Percentiles rank a stretch among this genome's conserved stretches.
Conservation (phyloP, 2,113 vertebrate genomes). For the Mustela lutreola region DNA sequence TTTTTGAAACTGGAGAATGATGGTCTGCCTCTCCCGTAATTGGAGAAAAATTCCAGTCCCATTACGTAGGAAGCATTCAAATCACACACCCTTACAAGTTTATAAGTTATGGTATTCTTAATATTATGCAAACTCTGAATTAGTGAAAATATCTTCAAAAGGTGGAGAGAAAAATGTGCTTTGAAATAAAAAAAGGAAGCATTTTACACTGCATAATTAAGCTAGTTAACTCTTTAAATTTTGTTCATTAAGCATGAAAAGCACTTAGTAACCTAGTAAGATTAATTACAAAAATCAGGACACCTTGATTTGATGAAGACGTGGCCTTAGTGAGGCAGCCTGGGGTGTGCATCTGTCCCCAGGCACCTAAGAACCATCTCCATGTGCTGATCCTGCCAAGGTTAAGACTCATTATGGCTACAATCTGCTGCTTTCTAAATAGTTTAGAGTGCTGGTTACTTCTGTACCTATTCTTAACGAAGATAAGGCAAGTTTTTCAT, state of each 20-base stretch:
- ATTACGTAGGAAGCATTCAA: constrained; percentile 60
- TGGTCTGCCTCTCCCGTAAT: constrained; percentile 31
- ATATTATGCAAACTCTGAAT: neutral
- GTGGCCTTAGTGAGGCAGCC: neutral
- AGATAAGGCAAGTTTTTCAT: constrained; percentile 4
- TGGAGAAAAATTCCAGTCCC: constrained; percentile 73
- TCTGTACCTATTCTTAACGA: constrained; percentile 32
- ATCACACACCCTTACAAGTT: constrained; percentile 31
- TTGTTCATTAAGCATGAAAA: neutral
- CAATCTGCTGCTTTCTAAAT: constrained; percentile 44
- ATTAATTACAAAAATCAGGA: neutral
- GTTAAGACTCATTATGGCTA: constrained; percentile 1
- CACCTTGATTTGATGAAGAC: neutral
- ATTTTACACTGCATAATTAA: constrained; percentile 34
- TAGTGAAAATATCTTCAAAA: constrained; percentile 45
- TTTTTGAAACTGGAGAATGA: constrained; percentile 71
- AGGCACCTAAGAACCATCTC: neutral
- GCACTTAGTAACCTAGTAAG: neutral
- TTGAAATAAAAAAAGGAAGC: constrained; percentile 32
- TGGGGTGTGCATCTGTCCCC: neutral
- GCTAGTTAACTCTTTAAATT: neutral
- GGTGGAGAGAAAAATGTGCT: neutral
- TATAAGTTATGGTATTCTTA: neutral
- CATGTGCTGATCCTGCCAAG: neutral
- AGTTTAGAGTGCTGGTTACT: neutral